These are phyloP conservation scores for Solea solea DNA, from an alignment of 2,113 vertebrate genomes.

Conservation along the genomic window DNA sequence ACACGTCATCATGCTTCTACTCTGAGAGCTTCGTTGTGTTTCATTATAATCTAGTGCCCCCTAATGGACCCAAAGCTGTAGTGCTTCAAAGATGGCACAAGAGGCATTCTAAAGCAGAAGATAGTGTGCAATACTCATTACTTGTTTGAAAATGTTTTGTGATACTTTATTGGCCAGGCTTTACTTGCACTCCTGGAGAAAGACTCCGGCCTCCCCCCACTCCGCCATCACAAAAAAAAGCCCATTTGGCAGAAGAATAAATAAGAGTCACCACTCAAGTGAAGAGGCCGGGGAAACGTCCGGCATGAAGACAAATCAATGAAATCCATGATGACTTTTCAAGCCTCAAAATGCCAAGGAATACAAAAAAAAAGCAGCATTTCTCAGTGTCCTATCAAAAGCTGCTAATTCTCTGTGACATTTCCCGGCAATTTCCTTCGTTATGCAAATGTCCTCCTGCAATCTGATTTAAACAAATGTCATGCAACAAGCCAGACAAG, in stretches of 20 bases:
- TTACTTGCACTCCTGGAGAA: constrained; percentile 8
- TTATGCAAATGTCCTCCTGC: constrained; percentile 78
- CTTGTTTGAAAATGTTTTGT: constrained; percentile 16
- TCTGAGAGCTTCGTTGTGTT: constrained; percentile 1
- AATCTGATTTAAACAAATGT: constrained; percentile 84
- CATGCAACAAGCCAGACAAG: constrained; percentile 69
- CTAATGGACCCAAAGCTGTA: constrained; percentile 51
- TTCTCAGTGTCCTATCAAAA: constrained; percentile 67
- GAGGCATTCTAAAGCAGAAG: constrained; percentile 6
- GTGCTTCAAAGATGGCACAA: constrained; percentile 15
- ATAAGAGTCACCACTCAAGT: constrained; percentile 37
- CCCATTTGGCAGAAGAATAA: constrained; percentile 55
- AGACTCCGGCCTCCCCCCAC: not conserved
- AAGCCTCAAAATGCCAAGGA: constrained; percentile 74
- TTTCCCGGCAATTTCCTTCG: constrained; percentile 78
- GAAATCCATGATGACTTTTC: constrained; percentile 75
- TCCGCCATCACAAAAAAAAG: constrained; percentile 49
- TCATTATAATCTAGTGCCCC: constrained; percentile 72
- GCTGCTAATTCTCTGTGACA: constrained; percentile 78
- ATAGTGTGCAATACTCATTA: constrained; percentile 14
- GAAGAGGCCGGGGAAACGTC: constrained; percentile 49
- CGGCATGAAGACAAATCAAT: constrained; percentile 73
- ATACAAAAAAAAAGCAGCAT: constrained; percentile 51
- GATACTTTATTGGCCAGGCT: constrained; percentile 20
- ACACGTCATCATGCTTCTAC: constrained; percentile 5